phyloP scores from a whole-genome alignment of 2,888 invertebrate genomes.

The Aporophyla lueneburgensis region DNA sequence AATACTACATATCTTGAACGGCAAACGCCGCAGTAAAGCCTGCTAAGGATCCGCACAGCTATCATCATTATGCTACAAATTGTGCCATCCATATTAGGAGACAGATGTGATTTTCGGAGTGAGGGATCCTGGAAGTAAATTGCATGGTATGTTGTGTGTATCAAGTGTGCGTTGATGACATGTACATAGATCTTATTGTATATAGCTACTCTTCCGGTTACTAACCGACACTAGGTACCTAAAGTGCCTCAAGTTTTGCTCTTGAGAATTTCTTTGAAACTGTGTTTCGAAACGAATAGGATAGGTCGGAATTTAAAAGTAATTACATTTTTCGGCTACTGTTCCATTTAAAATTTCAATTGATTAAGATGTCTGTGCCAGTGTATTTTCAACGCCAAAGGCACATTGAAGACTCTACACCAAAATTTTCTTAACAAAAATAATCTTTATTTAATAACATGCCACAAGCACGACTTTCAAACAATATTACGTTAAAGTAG shows the following conservation, averaged over 20 bases:
- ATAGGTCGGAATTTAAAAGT: not conserved
- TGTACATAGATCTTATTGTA: not conserved
- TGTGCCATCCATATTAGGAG: conserved; percentile 70
- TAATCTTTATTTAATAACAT: not conserved
- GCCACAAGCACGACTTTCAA: not conserved
- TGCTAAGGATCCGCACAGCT: conserved; percentile 68
- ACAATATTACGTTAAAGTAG: not conserved
- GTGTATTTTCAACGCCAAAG: not conserved
- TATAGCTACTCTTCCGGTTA: not conserved
- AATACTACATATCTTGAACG: conserved; percentile 68
- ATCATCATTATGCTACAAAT: conserved; percentile 77
- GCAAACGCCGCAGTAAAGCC: conserved; percentile 65
- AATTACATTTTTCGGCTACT: not conserved
- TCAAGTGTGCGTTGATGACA: conserved; percentile 5
- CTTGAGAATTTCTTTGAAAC: not conserved
- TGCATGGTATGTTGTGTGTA: conserved; percentile 15
- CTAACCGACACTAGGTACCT: too few relatives aligned
- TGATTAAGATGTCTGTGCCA: not conserved
- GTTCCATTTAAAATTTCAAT: not conserved
- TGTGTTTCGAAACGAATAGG: too few relatives aligned
- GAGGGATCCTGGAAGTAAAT: conserved; percentile 37
- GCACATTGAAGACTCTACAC: not conserved
- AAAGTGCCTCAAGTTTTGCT: not conserved
- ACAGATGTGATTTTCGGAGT: conserved; percentile 34
- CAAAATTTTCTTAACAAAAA: not conserved